Percentiles rank a stretch among this genome's conserved stretches.
Conservation (phyloP, 1,140 invertebrate species). For the Drosophila mojavensis region DNA sequence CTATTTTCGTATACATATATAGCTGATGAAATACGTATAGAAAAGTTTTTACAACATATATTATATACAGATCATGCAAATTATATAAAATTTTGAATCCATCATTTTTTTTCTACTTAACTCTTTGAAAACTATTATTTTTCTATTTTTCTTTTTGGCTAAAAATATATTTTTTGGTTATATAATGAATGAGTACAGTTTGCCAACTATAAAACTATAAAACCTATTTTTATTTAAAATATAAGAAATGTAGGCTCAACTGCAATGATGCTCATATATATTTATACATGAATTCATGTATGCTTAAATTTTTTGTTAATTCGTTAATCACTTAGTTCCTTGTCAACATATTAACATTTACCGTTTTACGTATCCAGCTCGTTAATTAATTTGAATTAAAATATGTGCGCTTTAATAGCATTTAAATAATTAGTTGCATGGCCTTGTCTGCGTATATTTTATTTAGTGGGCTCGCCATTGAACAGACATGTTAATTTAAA, state of each 20-base stretch:
- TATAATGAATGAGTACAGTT: conserved; percentile 20
- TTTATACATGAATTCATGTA: too few relatives aligned
- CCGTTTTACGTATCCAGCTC: conserved; percentile 36
- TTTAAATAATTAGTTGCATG: conserved; percentile 78
- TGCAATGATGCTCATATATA: too few relatives aligned
- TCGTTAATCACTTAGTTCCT: conserved; percentile 19
- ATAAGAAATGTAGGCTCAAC: too few relatives aligned
- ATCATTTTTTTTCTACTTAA: neutral
- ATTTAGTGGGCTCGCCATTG: conserved; percentile 1
- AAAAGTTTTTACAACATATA: conserved; percentile 23
- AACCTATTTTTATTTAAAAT: too few relatives aligned
- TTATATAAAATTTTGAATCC: too few relatives aligned
- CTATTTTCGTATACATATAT: conserved; percentile 64
- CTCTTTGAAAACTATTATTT: neutral
- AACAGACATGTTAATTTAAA: conserved; percentile 54
- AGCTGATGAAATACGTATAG: conserved; percentile 42
- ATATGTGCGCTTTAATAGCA: conserved; percentile 58
- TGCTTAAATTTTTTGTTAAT: neutral
- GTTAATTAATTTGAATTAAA: conserved; percentile 77
- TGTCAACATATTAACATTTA: conserved; percentile 52
- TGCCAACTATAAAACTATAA: neutral
- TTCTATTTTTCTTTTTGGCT: neutral
- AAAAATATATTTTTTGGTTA: conserved; percentile 12
- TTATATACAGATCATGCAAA: conserved; percentile 2
- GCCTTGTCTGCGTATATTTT: neutral